These are phyloP conservation scores for Microcebus tavaratra DNA, from an alignment of 2,113 vertebrate genomes.

Conservation along the genomic window DNA sequence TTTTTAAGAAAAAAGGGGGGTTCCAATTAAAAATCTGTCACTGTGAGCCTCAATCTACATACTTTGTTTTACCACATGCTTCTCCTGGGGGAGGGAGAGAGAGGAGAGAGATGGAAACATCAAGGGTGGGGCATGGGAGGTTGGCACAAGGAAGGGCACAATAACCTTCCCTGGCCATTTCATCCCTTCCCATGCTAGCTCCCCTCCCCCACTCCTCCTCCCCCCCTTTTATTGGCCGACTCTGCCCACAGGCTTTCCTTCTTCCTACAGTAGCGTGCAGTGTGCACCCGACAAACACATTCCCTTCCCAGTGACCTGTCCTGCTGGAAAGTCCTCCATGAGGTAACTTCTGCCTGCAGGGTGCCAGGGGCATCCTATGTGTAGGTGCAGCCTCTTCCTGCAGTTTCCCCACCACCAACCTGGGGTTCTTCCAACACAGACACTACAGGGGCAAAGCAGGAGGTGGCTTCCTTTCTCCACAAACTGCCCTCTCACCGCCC, in stretches of 20 bases:
- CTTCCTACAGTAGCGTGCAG: neutral
- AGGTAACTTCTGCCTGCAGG: neutral
- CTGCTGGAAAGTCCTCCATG: neutral
- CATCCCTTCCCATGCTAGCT: neutral
- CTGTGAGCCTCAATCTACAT: neutral
- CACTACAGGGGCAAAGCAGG: neutral
- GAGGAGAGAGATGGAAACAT: neutral
- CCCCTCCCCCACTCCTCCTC: neutral
- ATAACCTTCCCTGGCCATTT: fast-evolving
- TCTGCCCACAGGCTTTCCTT: neutral
- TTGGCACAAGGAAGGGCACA: neutral
- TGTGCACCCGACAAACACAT: no score
- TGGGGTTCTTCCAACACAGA: slow-evolving; percentile 28
- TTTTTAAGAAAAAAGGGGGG: neutral
- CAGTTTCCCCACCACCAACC: neutral
- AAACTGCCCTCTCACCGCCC: neutral
- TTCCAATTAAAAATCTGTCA: neutral
- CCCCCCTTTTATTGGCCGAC: neutral
- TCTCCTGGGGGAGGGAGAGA: neutral
- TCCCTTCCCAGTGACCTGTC: neutral
- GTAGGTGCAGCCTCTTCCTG: neutral
- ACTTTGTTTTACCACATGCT: neutral
- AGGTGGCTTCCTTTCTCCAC: neutral
- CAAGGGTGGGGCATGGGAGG: neutral
- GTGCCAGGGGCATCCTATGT: neutral